These are phyloP conservation scores for Sitta europaea DNA, from an alignment of 2,113 vertebrate species.

Conservation along the genomic window DNA sequence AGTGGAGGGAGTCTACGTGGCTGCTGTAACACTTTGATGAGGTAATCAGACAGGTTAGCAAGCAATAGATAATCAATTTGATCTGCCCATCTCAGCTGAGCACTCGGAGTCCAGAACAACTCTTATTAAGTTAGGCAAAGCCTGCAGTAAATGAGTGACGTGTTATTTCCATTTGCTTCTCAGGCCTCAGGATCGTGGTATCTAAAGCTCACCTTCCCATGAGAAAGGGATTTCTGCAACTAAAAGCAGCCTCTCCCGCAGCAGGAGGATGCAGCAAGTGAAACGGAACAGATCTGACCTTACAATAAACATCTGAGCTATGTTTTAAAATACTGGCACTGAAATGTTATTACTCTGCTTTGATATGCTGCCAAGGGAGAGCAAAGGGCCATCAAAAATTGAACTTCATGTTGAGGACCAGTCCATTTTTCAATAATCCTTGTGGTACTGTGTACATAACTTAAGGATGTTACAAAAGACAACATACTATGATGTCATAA, in stretches of 20 bases:
- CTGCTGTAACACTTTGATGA: background rate
- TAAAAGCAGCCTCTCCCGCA: background rate
- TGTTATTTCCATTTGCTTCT: background rate
- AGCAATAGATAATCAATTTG: background rate
- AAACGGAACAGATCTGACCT: slow-evolving; percentile 7
- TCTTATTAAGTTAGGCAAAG: background rate
- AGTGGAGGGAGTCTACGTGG: background rate
- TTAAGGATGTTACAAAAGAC: background rate
- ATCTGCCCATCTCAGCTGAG: background rate
- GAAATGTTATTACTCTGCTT: slow-evolving; percentile 1
- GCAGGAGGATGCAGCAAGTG: background rate
- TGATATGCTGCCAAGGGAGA: slow-evolving; percentile 30
- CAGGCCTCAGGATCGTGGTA: background rate
- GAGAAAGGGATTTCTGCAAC: background rate
- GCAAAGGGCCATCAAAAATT: background rate
- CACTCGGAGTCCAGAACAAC: fast-evolving
- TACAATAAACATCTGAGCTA: slow-evolving; percentile 27
- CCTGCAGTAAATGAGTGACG: background rate
- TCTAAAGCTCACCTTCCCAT: background rate
- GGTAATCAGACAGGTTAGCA: background rate
- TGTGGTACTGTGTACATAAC: background rate
- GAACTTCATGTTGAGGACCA: background rate
- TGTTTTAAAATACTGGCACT: slow-evolving; percentile 12
- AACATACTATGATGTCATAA: background rate
- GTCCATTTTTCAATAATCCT: background rate